These are phyloP conservation scores for Synanthedon andrenaeformis DNA, from an alignment of 2,888 invertebrate species.

Conservation along the genomic window DNA sequence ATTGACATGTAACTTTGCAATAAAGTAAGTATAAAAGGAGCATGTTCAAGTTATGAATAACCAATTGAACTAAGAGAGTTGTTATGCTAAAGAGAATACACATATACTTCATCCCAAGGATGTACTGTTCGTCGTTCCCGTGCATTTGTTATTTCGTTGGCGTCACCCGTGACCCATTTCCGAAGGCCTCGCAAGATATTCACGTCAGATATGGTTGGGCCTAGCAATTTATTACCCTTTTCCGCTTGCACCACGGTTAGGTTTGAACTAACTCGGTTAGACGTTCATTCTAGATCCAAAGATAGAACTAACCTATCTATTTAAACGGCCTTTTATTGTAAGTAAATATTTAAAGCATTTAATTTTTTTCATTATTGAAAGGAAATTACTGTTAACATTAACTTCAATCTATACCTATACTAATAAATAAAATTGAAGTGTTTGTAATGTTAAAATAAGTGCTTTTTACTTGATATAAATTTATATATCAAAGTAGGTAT, in stretches of 20 bases:
- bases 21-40: no score
- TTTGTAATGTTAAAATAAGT: neutral
- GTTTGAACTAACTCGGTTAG: constrained; percentile 2
- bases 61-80: no score
- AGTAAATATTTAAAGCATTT: no score
- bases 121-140: constrained; percentile 15
- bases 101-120: constrained; percentile 10
- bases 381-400: no score
- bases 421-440: neutral
- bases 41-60: no score
- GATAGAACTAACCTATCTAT: neutral
- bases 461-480: neutral
- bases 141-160: constrained; percentile 26
- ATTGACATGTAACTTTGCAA: no score
- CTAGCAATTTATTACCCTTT: constrained; percentile 28
- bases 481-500: no score
- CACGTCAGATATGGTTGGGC: constrained; percentile 28
- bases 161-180: constrained; percentile 47
- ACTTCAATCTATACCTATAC: no score
- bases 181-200: constrained; percentile 35
- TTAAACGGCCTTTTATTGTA: no score
- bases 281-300: neutral
- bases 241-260: constrained; percentile 6
- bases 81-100: no score
- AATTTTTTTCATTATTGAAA: no score